Evolutionary conservation across 2,797 vertebrate species (phyloP).

Genomic region (Pipistrellus kuhlii): DNA sequence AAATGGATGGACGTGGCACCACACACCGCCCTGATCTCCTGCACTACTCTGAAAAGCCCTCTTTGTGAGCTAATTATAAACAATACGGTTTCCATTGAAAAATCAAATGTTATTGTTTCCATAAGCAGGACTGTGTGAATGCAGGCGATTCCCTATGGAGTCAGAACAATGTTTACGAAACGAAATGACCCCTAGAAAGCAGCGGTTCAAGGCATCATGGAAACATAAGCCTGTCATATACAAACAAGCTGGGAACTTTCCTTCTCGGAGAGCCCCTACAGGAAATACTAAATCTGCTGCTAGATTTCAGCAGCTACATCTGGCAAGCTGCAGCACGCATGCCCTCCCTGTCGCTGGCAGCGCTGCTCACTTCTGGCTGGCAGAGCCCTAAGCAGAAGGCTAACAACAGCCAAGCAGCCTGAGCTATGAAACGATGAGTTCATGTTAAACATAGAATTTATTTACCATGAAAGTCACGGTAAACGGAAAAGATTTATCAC

Average conservation of each 20-base stretch:
- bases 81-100: constrained; percentile 62
- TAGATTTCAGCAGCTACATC: constrained; percentile 42
- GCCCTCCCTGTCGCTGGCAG: background rate
- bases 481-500: constrained; percentile 56
- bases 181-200: constrained; percentile 57
- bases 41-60: constrained; percentile 21
- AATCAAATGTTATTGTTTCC: constrained; percentile 70
- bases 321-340: constrained; percentile 21
- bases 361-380: background rate
- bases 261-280: constrained; percentile 49
- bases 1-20: background rate
- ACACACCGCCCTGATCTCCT: background rate
- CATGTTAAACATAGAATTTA: constrained; percentile 54
- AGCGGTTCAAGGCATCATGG: constrained; percentile 67
- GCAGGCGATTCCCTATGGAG: constrained; percentile 42
- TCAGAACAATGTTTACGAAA: constrained; percentile 59
- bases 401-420: constrained; percentile 67
- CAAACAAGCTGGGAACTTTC: constrained; percentile 68
- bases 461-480: constrained; percentile 43
- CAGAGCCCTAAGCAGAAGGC: constrained; percentile 12
- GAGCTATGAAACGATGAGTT: constrained; percentile 67
- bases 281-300: constrained; percentile 68
- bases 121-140: constrained; percentile 43
- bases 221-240: constrained; percentile 64
- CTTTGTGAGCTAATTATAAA: constrained; percentile 45